Base-by-base conservation (phyloP, 1,140 invertebrate genomes). In the Chironomus tepperi region DNA sequence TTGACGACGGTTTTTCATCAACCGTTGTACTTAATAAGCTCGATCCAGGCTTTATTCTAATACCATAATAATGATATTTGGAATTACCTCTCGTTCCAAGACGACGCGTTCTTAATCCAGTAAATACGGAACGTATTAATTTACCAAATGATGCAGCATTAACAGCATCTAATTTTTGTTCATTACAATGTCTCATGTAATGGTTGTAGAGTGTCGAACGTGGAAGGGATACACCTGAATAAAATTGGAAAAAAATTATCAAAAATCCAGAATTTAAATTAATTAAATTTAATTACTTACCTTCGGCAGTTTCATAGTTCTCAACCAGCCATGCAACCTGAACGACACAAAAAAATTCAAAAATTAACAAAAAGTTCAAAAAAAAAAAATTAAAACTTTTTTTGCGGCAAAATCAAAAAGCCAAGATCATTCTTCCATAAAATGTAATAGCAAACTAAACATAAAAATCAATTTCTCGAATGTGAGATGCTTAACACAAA, bases 31-130 rank as follows among this genome's bases (percentile, higher is more conserved):
- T 79, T 76, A 91, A 91, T 42, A 97, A 80, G 7, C 89, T 85
- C 0, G 95, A 97, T 76, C 88, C 90, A 0, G 94, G 93, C 84
- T 98, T 98, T 7, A 98, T 91, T 72, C 96, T 87, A 76, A 99
- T 98, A n/a, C 98, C 98, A 86, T 99, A 99, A 84, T 99, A 99
- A 86, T 99, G 97, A 83, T 99, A 99, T 82, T 99, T 99, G 7
- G 97, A 99, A 85, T 99, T 99, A n/a, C 97, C 97, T 77, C 97
- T 88, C 7, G 97, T 99, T 77, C 98, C 97, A 47, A 99, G 86
- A 70, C 97, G 87, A 78, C 97, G 86, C 18, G 98, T 99, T 76
- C 96, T 86, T 76, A 99, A 85, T 9, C 97, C 97, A 76, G 98
- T 86, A 86, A 99, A 99, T 47, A 99, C 97, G 6, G 96, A 98